Base-by-base conservation (phyloP, 2,888 invertebrate species). In the Polymixis flavicincta region DNA sequence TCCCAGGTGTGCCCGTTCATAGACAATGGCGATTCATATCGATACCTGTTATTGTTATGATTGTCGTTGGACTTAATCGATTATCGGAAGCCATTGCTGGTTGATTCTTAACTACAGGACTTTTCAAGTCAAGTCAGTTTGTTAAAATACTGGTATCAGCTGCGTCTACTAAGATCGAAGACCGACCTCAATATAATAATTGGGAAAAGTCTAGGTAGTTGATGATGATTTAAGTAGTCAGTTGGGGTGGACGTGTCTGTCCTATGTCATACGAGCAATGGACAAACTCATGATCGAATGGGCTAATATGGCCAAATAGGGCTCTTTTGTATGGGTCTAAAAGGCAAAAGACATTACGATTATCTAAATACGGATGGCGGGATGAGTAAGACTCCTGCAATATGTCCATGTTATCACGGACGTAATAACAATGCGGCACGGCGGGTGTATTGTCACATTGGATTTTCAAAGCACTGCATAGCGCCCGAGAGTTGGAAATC, bases 1-100 rank as follows among this genome's bases (percentile, higher is more conserved):
- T 77, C 83, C 83, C 83, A 82, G 83, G 69, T 77, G 78, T 66
- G 14, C 42, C 5, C 25, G 59, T 28, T 54, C 1, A 13, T 48
- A 64, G 22, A 66, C 64, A 83, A 83, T 65, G 67, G 52, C 70
- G 78, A 68, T 78, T 60, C 52, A 59, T 42, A 76, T 69, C 55
- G 50, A 61, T 74, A 52, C 28, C 63, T 52, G 55, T 37, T 52
- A 28, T 54, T 63, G 45, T 55, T 55, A 59, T 59, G 59, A 32
- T 63, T 32, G 22, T 55, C 28, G 60, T 80, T 54, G 25, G 11
- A n/a, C n/a, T 73, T 60, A 45, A 63, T 78, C 50, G 32, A 57
- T 63, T 60, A 22, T 22, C 19, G 28, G 37, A 54, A 45, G n/a
- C n/a, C 14, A 22, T 42, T 60, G 7, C 25, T 4, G 9, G 37